A percentile compares a stretch with the other conserved stretches of the same genome.
Conservation (phyloP, 2,113 vertebrate species). For the Panthera uncia region DNA sequence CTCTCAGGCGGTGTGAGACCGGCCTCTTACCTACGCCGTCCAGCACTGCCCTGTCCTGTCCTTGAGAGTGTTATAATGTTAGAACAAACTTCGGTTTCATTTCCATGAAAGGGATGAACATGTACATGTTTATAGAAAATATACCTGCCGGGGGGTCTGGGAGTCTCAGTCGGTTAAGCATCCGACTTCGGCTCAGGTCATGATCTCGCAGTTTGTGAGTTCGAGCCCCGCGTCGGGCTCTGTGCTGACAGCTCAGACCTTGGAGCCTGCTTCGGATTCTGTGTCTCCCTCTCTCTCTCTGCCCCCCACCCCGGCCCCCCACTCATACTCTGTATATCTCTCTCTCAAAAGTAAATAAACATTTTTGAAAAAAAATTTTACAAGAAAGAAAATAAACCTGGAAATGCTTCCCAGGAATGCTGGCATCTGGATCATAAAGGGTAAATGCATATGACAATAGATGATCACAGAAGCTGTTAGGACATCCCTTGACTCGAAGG, state of each 20-base stretch:
- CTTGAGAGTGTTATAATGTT: not conserved
- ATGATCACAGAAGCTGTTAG: not conserved
- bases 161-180: too few species aligned
- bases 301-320: fast-evolving
- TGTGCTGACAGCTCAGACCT: too few species aligned
- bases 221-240: too few species aligned
- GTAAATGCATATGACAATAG: not conserved
- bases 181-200: too few species aligned
- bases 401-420: not conserved
- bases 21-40: not conserved
- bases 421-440: not conserved
- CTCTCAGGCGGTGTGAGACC: fast-evolving
- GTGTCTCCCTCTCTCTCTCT: too few species aligned
- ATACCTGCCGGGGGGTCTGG: not conserved
- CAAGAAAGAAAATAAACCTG: not conserved
- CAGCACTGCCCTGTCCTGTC: fast-evolving
- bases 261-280: too few species aligned
- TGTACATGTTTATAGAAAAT: not conserved
- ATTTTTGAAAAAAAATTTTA: too few species aligned
- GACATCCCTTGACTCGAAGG: not conserved
- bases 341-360: too few species aligned
- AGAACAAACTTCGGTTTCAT: not conserved
- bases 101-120: not conserved
- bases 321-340: too few species aligned
- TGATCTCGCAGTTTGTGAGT: too few species aligned